Evolutionary conservation across 1,140 invertebrate genomes (phyloP).

Genomic region (Bombus difficillimus): DNA sequence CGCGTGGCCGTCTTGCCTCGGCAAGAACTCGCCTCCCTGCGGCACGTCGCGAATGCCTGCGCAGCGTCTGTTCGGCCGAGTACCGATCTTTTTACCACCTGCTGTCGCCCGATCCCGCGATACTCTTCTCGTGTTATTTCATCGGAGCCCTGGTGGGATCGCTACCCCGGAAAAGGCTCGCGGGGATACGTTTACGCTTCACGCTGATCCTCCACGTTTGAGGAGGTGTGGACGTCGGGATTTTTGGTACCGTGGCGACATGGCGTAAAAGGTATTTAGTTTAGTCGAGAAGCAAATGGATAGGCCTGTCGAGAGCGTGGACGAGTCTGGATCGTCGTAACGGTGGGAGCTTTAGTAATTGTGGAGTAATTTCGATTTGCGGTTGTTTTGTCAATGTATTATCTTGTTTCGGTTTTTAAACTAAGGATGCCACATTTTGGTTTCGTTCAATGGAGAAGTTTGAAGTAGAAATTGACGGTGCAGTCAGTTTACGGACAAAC

Average conservation of each 20-base stretch:
- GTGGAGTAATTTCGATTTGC: too few species aligned
- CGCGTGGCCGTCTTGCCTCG: slow-evolving; percentile 74
- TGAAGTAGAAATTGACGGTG: too few species aligned
- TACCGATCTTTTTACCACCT: slow-evolving; percentile 77
- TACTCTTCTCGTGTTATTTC: slow-evolving; percentile 52
- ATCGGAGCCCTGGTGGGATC: slow-evolving; percentile 22
- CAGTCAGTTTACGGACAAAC: too few species aligned
- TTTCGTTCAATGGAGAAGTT: too few species aligned
- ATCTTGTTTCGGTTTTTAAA: too few species aligned
- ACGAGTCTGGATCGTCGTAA: too few species aligned
- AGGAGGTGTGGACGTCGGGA: not conserved
- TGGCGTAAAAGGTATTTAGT: not conserved
- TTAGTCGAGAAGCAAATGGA: not conserved
- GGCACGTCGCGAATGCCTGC: slow-evolving; percentile 75
- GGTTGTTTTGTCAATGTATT: too few species aligned
- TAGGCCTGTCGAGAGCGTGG: not conserved
- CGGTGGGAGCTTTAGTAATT: rapidly evolving
- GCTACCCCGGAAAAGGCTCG: slow-evolving; percentile 43
- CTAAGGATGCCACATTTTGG: too few species aligned
- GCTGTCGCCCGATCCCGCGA: slow-evolving; percentile 68
- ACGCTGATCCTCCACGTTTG: not conserved
- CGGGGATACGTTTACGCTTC: not conserved
- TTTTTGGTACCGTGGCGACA: not conserved
- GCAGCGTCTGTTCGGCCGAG: slow-evolving; percentile 69
- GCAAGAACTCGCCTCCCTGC: slow-evolving; percentile 76